Conservation (phyloP, 2,888 invertebrate genomes). For the Tortricodes alternella region DNA sequence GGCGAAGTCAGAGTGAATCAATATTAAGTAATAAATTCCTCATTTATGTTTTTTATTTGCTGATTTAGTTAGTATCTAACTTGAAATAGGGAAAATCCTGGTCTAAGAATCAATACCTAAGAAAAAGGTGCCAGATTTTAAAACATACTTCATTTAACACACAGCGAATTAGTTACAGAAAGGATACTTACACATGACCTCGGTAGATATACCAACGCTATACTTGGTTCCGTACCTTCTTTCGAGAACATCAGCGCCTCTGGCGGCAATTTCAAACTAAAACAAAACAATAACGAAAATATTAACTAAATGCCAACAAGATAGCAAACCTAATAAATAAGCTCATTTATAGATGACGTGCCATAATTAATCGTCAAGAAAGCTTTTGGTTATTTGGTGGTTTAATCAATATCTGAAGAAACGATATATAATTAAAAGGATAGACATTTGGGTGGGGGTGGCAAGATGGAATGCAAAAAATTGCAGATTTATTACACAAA, state of each 20-base stretch:
- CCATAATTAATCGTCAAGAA: too few relatives aligned
- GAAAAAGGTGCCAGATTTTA: slow-evolving; percentile 4
- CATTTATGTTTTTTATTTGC: too few relatives aligned
- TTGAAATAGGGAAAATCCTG: background rate
- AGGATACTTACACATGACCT: slow-evolving; percentile 64
- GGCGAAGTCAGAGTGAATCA: too few relatives aligned
- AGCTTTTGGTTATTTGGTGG: too few relatives aligned
- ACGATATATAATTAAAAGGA: too few relatives aligned
- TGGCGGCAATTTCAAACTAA: slow-evolving; percentile 66
- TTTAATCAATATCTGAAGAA: too few relatives aligned
- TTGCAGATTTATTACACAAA: too few relatives aligned
- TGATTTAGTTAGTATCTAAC: background rate
- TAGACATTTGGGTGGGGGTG: too few relatives aligned
- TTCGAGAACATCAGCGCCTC: slow-evolving; percentile 52
- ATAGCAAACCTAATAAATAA: too few relatives aligned
- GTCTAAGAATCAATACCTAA: background rate
- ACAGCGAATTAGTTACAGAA: background rate
- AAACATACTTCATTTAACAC: background rate
- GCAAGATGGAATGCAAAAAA: too few relatives aligned
- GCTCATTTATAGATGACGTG: too few relatives aligned
- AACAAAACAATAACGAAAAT: slow-evolving; percentile 30
- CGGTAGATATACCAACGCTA: slow-evolving; percentile 63
- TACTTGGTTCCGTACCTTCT: slow-evolving; percentile 58
- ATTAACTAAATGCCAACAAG: background rate
- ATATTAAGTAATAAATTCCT: too few relatives aligned